These are phyloP conservation scores for Protomyctophum bolini DNA, from an alignment of 2,113 vertebrate genomes.

Conservation along the genomic window DNA sequence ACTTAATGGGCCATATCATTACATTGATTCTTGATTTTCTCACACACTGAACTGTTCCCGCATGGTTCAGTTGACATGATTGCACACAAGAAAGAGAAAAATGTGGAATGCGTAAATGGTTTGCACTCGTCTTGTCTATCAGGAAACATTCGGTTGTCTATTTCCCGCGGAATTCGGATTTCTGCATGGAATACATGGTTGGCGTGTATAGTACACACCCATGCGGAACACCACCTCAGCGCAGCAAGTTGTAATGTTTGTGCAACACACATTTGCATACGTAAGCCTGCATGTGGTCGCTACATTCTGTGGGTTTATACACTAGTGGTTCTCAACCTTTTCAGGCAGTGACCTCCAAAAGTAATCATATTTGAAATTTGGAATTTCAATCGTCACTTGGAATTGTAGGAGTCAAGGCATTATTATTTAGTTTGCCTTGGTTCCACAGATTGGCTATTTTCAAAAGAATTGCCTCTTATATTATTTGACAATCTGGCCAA, in stretches of 20 bases:
- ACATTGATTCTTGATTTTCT: conserved; percentile 79
- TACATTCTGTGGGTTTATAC: neutral
- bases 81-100: conserved; percentile 66
- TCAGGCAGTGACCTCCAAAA: no score
- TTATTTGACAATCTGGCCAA: no score
- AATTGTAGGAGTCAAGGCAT: no score
- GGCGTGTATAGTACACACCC: conserved; percentile 24
- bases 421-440: no score
- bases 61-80: conserved; percentile 72
- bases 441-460: no score
- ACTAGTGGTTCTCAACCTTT: no score
- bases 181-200: conserved; percentile 30
- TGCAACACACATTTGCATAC: neutral
- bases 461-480: no score
- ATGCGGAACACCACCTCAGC: conserved; percentile 16
- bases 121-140: conserved; percentile 52
- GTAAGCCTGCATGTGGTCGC: neutral
- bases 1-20: conserved; percentile 80
- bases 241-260: conserved; percentile 2
- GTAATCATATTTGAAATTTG: no score
- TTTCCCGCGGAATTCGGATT: conserved; percentile 44
- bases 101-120: conserved; percentile 66
- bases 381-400: no score
- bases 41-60: conserved; percentile 71
- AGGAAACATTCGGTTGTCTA: conserved; percentile 33